Evolutionary conservation across 2,888 invertebrate genomes (phyloP), one percentile per base, ranked within the genome.

Genomic region (Watsonalla cultraria): DNA sequence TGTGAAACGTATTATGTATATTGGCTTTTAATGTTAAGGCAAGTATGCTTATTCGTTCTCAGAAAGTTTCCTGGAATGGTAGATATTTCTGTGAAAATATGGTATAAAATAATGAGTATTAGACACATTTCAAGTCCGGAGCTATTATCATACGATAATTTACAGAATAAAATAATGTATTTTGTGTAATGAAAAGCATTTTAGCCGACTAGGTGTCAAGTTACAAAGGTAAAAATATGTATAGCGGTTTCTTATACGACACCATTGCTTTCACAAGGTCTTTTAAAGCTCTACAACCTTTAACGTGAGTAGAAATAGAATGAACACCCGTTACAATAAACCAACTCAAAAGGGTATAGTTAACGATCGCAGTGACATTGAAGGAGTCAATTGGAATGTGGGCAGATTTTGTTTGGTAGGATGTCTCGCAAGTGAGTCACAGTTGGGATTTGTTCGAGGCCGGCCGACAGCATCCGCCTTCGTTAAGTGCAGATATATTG

Each of bases 371-470:
- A 55, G 61, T 66, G 70, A 72, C 70, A 72, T 70, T 76, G 68
- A 68, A 61, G 46, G 9, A 52, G 47, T 51, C 42, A 39, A 52
- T 55, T 42, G 54, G 64, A 57, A 60, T 63, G 78, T 80, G 70
- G 80, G 79, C 53, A 65, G 74, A 64, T 55, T 63, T 66, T 62
- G 66, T 66, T 74, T 71, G 63, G 65, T 64, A 61, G 62, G 66
- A 63, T 69, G 65, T 66, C 61, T 59, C 37, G 55, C 55, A 54
- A 54, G 71, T 87, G 88, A 88, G 61, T 86, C 84, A 86, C 62
- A 63, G 62, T 73, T 75, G 72, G 72, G 77, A 83, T 80, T 73
- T 71, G 68, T 72, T 64, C 76, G 85, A 88, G 88, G 89, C 70
- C 83, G 65, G 56, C 60, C 65, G 64, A 65, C 65, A 56, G 70